A percentile compares a stretch with the other conserved stretches of the same genome.
phyloP scores from a whole-genome alignment of 2,888 invertebrate genomes.

The Desoria tigrina region DNA sequence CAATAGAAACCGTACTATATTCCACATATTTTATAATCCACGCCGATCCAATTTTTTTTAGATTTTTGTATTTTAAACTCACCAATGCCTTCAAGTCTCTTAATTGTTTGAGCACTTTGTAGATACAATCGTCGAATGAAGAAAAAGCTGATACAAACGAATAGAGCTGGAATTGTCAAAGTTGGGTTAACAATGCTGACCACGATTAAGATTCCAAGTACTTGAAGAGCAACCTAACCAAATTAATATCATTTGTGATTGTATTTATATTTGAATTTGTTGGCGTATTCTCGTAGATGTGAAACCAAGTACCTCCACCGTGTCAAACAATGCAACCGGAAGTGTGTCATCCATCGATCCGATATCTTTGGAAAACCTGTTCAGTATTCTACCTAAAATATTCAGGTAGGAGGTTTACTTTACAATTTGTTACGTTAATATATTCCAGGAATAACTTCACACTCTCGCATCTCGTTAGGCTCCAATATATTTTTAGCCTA shows the following conservation, averaged over 20 bases:
- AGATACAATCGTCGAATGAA: constrained; percentile 58
- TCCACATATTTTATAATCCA: too few relatives aligned
- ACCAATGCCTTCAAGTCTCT: constrained; percentile 59
- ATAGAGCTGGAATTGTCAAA: constrained; percentile 55
- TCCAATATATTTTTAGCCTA: too few relatives aligned
- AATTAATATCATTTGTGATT: too few relatives aligned
- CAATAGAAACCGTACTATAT: too few relatives aligned
- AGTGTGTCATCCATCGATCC: constrained; percentile 46
- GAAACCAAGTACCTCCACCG: constrained; percentile 47
- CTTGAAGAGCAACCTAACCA: constrained; percentile 56
- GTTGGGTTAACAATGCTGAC: constrained; percentile 42
- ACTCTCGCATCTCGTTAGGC: too few relatives aligned
- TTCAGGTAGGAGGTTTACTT: not conserved
- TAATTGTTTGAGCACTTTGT: constrained; percentile 59
- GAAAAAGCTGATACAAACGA: constrained; percentile 57
- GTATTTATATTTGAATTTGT: too few relatives aligned
- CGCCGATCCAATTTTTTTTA: too few relatives aligned
- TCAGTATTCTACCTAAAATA: constrained; percentile 8
- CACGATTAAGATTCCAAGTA: constrained; percentile 45
- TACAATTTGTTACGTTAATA: not conserved
- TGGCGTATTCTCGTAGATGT: not conserved
- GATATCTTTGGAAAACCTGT: constrained; percentile 9
- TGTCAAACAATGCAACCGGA: constrained; percentile 47
- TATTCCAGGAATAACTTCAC: too few relatives aligned
- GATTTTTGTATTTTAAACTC: too few relatives aligned